Base-by-base conservation (phyloP, 2,888 invertebrate genomes). In the Pterobdella sp. region DNA sequence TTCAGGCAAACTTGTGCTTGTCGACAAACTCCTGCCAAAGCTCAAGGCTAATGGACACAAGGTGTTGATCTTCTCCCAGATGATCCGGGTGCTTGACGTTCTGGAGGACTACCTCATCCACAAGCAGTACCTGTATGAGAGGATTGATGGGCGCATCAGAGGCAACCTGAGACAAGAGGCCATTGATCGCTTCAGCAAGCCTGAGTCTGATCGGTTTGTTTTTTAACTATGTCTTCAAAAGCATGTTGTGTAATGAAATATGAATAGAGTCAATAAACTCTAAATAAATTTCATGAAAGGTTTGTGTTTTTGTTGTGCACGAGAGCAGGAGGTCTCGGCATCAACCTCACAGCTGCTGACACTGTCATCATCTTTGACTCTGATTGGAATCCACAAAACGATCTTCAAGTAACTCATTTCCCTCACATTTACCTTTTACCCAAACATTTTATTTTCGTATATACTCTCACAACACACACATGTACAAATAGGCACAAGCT, bases 301-400 rank as follows among this genome's bases (percentile, higher is more conserved):
- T 86, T 99, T 86, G 95, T 97, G 3, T 99, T 99, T 84, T 87
- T 99, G 72, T 86, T 99, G 66, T 99, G 98, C 84, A 99, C 98
- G 1, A 93, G 98, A 86, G 98, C 98, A 74, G 98, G 98, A 76
- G 98, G 98, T 49, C 87, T 99, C 76, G 98, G 98, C 37, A 99
- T 99, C 79, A 99, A 99, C 87, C 87, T 98, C 79, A 98, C 98
- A 1, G 97, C 97, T 32, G 98, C 98, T 37, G 98, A 99, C 83
- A 99, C 98, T 36, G 97, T 98, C 68, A 97, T 99, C 78, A 98
- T 99, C 81, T 99, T 97, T 82, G 98, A 99, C 83, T 96, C 95
- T 76, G 98, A 99, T 84, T 99, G 98, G 98, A 99, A 99, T 87
- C 98, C 98, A 18, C 98, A 99, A 85, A 99, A 99, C 84, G 98